A percentile compares a stretch with the other conserved stretches of the same genome.
These are phyloP conservation scores for Epizoanthus illoricatus DNA, from an alignment of 92 coral and sea anemone species.

Conservation along the genomic window DNA sequence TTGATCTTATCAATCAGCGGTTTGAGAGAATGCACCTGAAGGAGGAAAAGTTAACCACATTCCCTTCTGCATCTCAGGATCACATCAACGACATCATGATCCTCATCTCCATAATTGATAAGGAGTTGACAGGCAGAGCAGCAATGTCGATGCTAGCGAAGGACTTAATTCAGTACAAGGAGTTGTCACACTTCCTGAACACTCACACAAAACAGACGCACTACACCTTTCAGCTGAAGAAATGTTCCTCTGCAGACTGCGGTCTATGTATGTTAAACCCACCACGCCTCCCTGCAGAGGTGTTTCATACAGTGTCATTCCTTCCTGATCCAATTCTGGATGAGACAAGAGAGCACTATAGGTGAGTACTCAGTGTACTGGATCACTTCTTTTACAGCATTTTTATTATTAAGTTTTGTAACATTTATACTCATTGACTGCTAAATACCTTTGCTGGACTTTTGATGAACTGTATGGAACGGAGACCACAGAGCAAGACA, in stretches of 20 bases:
- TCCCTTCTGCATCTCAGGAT: conserved; percentile 27
- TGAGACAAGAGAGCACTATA: conserved; percentile 28
- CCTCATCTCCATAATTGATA: neutral
- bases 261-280: neutral
- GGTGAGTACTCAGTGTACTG: neutral
- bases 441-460: neutral
- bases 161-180: neutral
- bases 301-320: conserved; percentile 19
- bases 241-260: conserved; percentile 20
- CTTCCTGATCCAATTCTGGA: conserved; percentile 46
- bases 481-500: conserved; percentile 25
- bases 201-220: conserved; percentile 25
- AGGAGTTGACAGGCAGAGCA: conserved; percentile 7
- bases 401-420: no score
- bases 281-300: conserved; percentile 27
- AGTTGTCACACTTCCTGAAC: neutral
- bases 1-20: conserved; percentile 7
- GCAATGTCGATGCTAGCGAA: conserved; percentile 13
- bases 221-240: conserved; percentile 39
- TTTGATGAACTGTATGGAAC: neutral
- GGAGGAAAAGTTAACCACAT: neutral
- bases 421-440: neutral
- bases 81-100: neutral
- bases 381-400: no score
- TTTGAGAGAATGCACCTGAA: conserved; percentile 2